Conservation (phyloP, 2,113 vertebrate genomes). For the Gymnorhina tibicen region DNA sequence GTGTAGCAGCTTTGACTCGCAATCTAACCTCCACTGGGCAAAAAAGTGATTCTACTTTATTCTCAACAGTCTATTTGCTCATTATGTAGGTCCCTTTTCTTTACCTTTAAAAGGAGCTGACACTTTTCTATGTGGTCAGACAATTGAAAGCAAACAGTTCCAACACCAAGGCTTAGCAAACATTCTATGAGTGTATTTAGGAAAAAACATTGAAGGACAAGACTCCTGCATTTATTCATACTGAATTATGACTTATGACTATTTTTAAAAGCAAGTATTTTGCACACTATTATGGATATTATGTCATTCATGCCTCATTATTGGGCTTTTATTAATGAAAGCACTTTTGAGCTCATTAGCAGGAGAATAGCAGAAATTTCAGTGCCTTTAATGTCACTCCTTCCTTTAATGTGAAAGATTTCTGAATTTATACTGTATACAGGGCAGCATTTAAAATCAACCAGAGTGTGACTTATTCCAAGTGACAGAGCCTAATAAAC, state of each 20-base stretch:
- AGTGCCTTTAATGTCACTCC: not conserved
- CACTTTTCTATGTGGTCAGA: not conserved
- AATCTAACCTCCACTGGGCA: not conserved
- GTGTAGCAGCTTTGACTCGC: not conserved
- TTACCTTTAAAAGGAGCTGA: not conserved
- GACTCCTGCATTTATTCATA: not conserved
- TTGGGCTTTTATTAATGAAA: not conserved
- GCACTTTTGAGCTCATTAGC: not conserved
- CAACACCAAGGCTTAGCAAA: not conserved
- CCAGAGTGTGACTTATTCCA: not conserved
- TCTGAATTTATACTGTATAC: not conserved
- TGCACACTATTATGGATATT: not conserved
- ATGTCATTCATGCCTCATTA: not conserved
- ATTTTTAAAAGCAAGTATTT: not conserved
- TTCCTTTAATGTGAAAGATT: not conserved
- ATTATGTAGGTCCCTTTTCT: not conserved
- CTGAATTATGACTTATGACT: not conserved
- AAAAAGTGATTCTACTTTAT: not conserved
- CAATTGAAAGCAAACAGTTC: not conserved
- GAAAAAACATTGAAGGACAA: not conserved
- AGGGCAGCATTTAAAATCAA: not conserved
- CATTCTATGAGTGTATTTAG: not conserved
- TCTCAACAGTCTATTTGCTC: not conserved
- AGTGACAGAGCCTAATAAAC: not conserved
- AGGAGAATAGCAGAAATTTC: not conserved